Evolutionary conservation across 2,113 vertebrate genomes (phyloP).

Genomic region (Pavo muticus): DNA sequence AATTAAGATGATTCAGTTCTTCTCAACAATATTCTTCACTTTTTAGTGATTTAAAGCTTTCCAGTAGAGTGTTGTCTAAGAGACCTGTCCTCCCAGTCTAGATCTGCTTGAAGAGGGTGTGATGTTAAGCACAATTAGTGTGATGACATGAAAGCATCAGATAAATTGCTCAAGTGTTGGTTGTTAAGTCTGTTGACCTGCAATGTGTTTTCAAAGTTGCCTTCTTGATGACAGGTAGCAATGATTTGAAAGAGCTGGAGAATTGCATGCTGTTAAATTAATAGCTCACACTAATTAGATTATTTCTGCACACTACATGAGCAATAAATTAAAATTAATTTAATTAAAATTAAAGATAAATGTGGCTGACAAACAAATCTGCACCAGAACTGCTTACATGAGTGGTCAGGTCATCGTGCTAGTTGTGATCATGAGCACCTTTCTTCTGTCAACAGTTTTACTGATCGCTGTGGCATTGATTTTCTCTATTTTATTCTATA

Average conservation of each 20-base stretch:
- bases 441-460: background rate
- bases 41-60: background rate
- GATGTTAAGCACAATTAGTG: background rate
- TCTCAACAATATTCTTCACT: background rate
- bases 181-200: background rate
- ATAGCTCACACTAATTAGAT: background rate
- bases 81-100: background rate
- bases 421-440: background rate
- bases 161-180: background rate
- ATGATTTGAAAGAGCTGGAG: background rate
- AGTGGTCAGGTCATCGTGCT: background rate
- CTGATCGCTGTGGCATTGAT: background rate
- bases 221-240: background rate
- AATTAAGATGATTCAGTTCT: background rate
- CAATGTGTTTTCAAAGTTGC: slow-evolving; percentile 2
- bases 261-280: background rate
- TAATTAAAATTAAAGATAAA: slow-evolving; percentile 18
- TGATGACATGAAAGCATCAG: slow-evolving; percentile 3
- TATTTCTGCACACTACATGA: background rate
- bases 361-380: background rate
- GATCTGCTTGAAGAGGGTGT: background rate
- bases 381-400: fast-evolving
- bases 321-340: too few relatives aligned
- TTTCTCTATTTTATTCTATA: background rate
- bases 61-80: background rate